Evolutionary conservation across 2,888 invertebrate species (phyloP), one percentile per base, ranked within the genome.

Genomic region (Netelia melanura): DNA sequence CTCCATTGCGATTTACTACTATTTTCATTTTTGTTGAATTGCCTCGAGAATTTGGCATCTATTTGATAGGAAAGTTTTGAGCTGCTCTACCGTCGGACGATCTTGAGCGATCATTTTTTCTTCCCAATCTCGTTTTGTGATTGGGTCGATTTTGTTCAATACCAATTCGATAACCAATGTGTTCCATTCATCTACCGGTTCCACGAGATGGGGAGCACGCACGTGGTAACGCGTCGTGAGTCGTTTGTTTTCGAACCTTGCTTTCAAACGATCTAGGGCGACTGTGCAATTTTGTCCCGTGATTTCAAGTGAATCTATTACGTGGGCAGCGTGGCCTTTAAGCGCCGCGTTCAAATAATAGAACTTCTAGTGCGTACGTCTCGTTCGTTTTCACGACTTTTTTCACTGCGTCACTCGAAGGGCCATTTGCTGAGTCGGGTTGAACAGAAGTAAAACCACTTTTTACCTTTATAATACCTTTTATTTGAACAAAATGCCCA

Each of bases 121-220:
- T 25, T 81, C 80, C 86, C 86, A 83, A n/a, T 86, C 81, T 44
- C 86, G 83, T 17, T 75, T 77, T 1, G 84, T 86, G 10, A 23
- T 23, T 6, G 58, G 25, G 25, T 86, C 84, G 8, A 86, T 9
- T 6, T 86, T 86, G 3, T 17, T 65, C 9, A 52, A 8, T 8
- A 86, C 61, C 44, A 75, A 44, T 10, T 84, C 65, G 11, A 30
- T 14, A 9, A 86, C 14, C 6, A 86, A n/a, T 11, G 78, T 75
- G 58, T 84, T 70, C 76, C 79, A 86, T 9, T 14, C 8, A 30
- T 86, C 75, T 3, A 75, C 70, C 1, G 75, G 75, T 11, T 80
- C 82, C 6, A 65, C 70, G 21, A 84, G 52, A 38, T 67, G 52
- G 1, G 85, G 58, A 5, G 70, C 62, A 17, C 77, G 77, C 2